Evolutionary conservation across 2,797 vertebrate genomes (phyloP), one percentile per base, ranked within the genome.

Genomic region (Xiphorhynchus erythropygius): DNA sequence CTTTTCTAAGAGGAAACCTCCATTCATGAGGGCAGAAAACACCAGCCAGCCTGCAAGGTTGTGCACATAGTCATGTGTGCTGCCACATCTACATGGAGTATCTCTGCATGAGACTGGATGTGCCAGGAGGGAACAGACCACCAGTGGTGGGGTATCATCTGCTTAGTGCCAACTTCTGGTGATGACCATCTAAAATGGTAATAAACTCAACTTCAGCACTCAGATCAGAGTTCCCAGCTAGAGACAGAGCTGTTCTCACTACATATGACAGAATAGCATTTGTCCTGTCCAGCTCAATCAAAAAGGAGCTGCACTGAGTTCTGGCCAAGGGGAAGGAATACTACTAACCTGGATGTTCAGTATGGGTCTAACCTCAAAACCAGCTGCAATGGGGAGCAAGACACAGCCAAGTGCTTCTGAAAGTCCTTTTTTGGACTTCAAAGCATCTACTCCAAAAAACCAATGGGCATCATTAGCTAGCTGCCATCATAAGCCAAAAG

Each of bases 1-100:
- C 73, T 83, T 77, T 68, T 91, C 90, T 77, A 19, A 90, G 49
- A 69, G 90, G 53, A 70, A 94, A 17, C 67, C 65, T 95, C 95
- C 46, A 71, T 80, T 96, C 85, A 88, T 17, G 1, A 92, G 81
- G 67, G 49, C 75, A 95, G 89, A 89, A 89, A 42, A 18, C 80
- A 93, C 74, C 84, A 87, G 44, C 13, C 82, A 91, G 76, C 75
- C 62, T 86, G 78, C 77, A 64, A 63, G 56, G 85, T 14, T 80
- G 33, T 47, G 17, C 47, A 87, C 32, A 32, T 3, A 82, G 24
- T 42, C 57, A 74, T 18, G 62, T 23, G 1, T 10, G 52, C 60
- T 65, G 53, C 57, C 39, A 8, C 39, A 18, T 41, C 65, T 10
- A 1, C 33, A 3, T 13, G 25, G 33, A 13, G 13, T 21, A 32